Percentiles rank a stretch among this genome's conserved stretches.
phyloP scores from a whole-genome alignment of 2,113 vertebrate species.

The Deroptyus accipitrinus region DNA sequence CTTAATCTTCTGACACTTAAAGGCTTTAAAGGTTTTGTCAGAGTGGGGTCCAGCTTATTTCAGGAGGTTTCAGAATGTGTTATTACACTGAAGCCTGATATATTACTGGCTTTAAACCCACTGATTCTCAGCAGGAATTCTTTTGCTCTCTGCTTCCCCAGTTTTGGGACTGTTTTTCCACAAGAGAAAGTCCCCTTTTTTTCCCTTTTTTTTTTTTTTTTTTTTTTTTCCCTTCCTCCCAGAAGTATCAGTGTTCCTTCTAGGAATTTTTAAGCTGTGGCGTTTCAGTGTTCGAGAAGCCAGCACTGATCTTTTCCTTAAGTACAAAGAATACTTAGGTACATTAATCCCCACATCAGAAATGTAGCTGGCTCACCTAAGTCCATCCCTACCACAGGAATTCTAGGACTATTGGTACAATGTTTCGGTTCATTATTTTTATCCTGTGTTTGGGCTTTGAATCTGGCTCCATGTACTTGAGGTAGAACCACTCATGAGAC shows the following conservation, averaged over 20 bases:
- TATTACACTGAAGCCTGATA: neutral
- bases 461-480: neutral
- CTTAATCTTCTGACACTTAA: neutral
- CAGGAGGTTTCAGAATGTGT: neutral
- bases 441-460: neutral
- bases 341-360: neutral
- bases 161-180: neutral
- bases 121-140: neutral
- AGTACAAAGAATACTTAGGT: neutral
- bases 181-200: neutral
- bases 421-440: neutral
- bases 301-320: neutral
- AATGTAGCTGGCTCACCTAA: neutral
- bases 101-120: neutral
- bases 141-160: neutral
- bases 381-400: neutral
- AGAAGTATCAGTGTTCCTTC: neutral
- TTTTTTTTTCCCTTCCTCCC: too few relatives aligned
- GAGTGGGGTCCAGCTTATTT: neutral
- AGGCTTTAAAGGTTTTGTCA: conserved; percentile 29
- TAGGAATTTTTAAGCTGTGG: neutral
- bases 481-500: neutral
- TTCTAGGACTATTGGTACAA: neutral
- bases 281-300: neutral
- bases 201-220: neutral